A percentile compares a stretch with the other conserved stretches of the same genome.
phyloP scores from a whole-genome alignment of 2,888 invertebrate species.

The Drosophila robusta region DNA sequence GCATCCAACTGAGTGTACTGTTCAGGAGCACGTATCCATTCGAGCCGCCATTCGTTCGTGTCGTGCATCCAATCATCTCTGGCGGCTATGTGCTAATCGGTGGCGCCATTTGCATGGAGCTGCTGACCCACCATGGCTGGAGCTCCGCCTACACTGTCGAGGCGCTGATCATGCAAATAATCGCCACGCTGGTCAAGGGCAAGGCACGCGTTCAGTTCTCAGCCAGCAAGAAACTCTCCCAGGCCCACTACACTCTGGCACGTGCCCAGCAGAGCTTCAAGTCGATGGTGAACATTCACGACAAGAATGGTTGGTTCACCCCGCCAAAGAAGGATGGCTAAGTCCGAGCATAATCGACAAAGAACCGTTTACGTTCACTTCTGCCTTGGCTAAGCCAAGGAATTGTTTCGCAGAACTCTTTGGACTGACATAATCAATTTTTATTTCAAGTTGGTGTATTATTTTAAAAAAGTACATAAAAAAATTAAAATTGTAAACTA shows the following conservation, averaged over 20 bases:
- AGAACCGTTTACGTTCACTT: background rate
- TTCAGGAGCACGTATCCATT: conserved; percentile 99
- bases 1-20: conserved; percentile 97
- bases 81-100: conserved; percentile 99
- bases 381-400: background rate
- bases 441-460: no score
- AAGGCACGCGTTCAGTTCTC: conserved; percentile 99
- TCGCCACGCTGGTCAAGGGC: conserved; percentile 99
- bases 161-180: conserved; percentile 99
- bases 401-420: no score
- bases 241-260: conserved; percentile 97
- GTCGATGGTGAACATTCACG: conserved; percentile 99
- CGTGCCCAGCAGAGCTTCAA: conserved; percentile 99
- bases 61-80: conserved; percentile 98
- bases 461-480: no score
- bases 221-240: conserved; percentile 92
- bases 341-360: conserved; percentile 75
- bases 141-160: conserved; percentile 99
- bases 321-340: conserved; percentile 96
- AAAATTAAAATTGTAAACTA: no score
- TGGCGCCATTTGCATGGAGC: conserved; percentile 99
- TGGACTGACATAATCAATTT: no score
- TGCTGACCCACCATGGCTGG: conserved; percentile 99
- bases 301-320: conserved; percentile 98
- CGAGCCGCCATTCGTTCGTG: conserved; percentile 99